A percentile compares a stretch with the other conserved stretches of the same genome.
Evolutionary conservation across 2,113 vertebrate genomes (phyloP).

Genomic region (Protomyctophum bolini): DNA sequence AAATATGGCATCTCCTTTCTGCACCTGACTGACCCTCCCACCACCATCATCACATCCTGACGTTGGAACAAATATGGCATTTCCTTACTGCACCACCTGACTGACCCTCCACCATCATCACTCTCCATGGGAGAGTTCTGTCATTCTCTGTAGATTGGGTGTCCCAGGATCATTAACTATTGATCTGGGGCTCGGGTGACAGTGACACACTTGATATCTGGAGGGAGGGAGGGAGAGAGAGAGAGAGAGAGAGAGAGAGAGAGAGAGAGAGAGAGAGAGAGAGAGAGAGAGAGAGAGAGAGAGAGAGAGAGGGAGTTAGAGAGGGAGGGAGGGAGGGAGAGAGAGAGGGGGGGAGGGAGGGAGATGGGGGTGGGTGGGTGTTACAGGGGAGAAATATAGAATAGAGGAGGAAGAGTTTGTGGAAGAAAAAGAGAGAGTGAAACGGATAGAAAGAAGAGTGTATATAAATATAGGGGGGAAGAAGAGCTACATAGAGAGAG

Average conservation of each 20-base stretch:
- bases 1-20: constrained; percentile 1
- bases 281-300: constrained; percentile 11
- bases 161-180: constrained; percentile 76
- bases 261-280: background rate
- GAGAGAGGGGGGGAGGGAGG: background rate
- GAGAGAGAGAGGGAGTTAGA: background rate
- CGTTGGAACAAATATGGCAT: too few relatives aligned
- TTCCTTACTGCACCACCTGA: constrained; percentile 1
- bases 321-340: too few relatives aligned
- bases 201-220: constrained; percentile 74
- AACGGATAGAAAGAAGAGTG: background rate
- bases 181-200: constrained; percentile 74
- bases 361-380: background rate
- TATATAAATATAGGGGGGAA: background rate
- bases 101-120: constrained; percentile 4
- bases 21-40: too few relatives aligned
- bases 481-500: background rate
- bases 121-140: constrained; percentile 61
- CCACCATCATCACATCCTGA: too few relatives aligned
- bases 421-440: background rate
- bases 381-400: background rate
- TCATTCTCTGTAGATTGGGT: constrained; percentile 73
- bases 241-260: background rate
- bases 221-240: constrained; percentile 5
- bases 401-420: background rate